phyloP scores from a whole-genome alignment of 2,888 invertebrate genomes.

The Morpho deidamia region DNA sequence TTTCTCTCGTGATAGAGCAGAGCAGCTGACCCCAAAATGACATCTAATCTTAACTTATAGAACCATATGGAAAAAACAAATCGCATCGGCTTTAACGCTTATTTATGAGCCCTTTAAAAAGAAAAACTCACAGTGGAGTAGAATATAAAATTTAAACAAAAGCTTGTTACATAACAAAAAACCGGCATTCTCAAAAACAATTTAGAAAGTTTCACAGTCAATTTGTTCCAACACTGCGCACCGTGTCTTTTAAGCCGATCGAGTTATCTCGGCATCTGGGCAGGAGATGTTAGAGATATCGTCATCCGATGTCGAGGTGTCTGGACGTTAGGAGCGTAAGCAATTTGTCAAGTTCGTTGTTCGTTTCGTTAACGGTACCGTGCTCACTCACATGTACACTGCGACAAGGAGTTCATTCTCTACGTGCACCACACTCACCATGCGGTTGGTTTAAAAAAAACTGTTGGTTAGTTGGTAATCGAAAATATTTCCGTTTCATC shows the following conservation, averaged over 20 bases:
- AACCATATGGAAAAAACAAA: too few species aligned
- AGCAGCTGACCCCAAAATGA: too few species aligned
- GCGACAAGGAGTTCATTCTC: constrained; percentile 22
- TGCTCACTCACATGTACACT: constrained; percentile 29
- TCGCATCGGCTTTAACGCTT: too few species aligned
- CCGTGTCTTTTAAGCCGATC: constrained; percentile 54
- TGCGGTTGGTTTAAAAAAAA: too few species aligned
- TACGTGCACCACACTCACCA: constrained; percentile 2
- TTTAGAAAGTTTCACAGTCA: constrained; percentile 22
- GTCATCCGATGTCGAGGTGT: constrained; percentile 63
- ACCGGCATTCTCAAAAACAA: constrained; percentile 7
- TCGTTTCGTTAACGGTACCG: constrained; percentile 62
- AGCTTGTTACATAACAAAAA: not conserved
- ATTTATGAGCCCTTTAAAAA: not conserved
- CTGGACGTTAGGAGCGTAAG: constrained; percentile 73
- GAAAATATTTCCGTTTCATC: too few species aligned
- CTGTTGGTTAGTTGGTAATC: not conserved
- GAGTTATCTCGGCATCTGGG: constrained; percentile 68
- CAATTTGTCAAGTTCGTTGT: constrained; percentile 73
- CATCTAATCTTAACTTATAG: too few species aligned
- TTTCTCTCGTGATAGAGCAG: too few species aligned
- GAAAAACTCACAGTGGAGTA: not conserved
- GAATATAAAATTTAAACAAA: constrained; percentile 1
- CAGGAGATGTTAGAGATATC: constrained; percentile 64
- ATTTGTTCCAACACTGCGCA: constrained; percentile 18